Percentiles rank a stretch among this genome's conserved stretches.
Evolutionary conservation across 2,888 invertebrate species (phyloP).

Genomic region (Drosophila prostipennis): DNA sequence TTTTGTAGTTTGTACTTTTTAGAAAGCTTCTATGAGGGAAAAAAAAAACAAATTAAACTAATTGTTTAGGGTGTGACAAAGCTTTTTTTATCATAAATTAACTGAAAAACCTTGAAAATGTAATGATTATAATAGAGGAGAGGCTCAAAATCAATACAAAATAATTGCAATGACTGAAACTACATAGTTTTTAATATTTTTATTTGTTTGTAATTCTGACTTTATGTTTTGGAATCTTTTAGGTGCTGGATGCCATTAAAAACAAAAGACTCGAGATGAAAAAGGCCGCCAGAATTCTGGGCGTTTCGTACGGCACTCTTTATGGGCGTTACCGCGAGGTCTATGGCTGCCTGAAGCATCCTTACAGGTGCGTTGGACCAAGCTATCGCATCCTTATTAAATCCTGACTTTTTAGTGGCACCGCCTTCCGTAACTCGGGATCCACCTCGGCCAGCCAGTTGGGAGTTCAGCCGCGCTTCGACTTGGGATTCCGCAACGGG

Average conservation of each 20-base stretch:
- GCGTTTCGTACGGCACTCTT: constrained; percentile 95
- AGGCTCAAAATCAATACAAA: background rate
- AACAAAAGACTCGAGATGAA: constrained; percentile 97
- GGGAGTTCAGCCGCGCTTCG: constrained; percentile 79
- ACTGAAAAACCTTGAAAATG: background rate
- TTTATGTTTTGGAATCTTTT: background rate
- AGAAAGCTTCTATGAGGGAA: background rate
- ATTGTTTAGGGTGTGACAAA: constrained; percentile 7
- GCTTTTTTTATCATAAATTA: constrained; percentile 2
- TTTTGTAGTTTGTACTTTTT: background rate
- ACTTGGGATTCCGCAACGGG: constrained; percentile 71
- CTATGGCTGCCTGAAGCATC: constrained; percentile 94
- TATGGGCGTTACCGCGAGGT: constrained; percentile 95
- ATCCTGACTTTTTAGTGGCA: constrained; percentile 50
- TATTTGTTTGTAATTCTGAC: too few species aligned
- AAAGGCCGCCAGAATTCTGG: constrained; percentile 94
- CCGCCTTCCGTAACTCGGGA: constrained; percentile 73
- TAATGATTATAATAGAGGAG: background rate
- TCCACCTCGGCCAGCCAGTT: constrained; percentile 66
- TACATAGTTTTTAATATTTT: background rate
- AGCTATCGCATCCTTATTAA: background rate
- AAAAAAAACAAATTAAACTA: constrained; percentile 1
- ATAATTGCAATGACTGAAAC: background rate
- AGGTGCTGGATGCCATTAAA: constrained; percentile 95
- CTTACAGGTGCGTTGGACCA: constrained; percentile 88